Evolutionary conservation across 2,797 vertebrate genomes (phyloP).

Genomic region (Phoeniculus purpureus): DNA sequence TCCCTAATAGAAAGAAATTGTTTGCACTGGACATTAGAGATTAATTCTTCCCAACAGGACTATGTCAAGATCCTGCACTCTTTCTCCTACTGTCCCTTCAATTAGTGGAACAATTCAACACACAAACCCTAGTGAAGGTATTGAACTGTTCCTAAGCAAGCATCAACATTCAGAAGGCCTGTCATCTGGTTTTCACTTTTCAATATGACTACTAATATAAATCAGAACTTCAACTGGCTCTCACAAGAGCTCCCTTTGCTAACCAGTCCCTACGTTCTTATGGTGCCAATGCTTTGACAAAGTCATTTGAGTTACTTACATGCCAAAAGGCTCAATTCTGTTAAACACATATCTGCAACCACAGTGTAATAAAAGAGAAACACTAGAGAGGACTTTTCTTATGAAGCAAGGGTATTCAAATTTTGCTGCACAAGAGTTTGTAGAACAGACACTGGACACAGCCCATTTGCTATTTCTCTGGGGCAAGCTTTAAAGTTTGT

Average conservation of each 20-base stretch:
- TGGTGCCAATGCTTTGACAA: not conserved
- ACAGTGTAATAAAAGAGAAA: not conserved
- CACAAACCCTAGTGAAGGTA: not conserved
- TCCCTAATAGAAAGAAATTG: not conserved
- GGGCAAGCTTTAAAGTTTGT: not conserved
- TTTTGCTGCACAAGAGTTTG: not conserved
- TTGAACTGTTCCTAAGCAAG: not conserved
- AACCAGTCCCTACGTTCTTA: not conserved
- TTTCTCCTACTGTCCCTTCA: accelerated
- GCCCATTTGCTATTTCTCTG: not conserved
- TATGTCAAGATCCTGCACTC: not conserved
- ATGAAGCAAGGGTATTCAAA: not conserved
- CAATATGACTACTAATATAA: not conserved
- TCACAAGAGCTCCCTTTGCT: not conserved
- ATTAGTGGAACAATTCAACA: not conserved
- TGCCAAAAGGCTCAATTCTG: not conserved
- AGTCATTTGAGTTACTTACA: not conserved
- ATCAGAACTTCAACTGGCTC: not conserved
- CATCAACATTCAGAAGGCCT: not conserved
- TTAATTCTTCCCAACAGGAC: not conserved
- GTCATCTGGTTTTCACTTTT: not conserved
- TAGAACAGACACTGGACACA: not conserved
- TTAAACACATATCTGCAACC: not conserved
- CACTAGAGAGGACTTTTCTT: not conserved
- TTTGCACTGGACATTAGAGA: not conserved